A percentile compares a stretch with the other conserved stretches of the same genome.
Evolutionary conservation across 2,888 invertebrate species (phyloP).

Genomic region (Drepanosiphum platanoidis): DNA sequence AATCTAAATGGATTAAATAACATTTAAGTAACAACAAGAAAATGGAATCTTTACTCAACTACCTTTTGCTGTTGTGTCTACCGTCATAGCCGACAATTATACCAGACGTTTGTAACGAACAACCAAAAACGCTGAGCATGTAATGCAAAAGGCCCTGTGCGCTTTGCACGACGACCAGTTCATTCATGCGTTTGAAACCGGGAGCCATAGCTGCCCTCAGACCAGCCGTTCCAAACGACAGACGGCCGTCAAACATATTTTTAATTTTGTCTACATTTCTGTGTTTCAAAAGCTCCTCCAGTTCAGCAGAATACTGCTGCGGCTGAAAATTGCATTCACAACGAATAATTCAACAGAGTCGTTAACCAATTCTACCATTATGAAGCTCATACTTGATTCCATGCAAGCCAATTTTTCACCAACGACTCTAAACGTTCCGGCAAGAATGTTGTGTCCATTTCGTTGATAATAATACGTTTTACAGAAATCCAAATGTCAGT

Average conservation of each 20-base stretch:
- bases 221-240: slow-evolving; percentile 93
- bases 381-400: slow-evolving; percentile 53
- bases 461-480: too few species aligned
- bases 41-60: slow-evolving; percentile 64
- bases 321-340: slow-evolving; percentile 34
- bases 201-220: slow-evolving; percentile 91
- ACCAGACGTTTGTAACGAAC: slow-evolving; percentile 71
- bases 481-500: background rate
- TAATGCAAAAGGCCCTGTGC: slow-evolving; percentile 88
- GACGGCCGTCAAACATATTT: slow-evolving; percentile 67
- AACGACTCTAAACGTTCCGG: slow-evolving; percentile 29
- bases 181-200: slow-evolving; percentile 94
- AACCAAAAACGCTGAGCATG: slow-evolving; percentile 70
- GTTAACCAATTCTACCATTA: background rate
- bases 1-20: slow-evolving; percentile 74
- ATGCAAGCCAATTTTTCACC: slow-evolving; percentile 44
- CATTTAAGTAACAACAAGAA: too few species aligned
- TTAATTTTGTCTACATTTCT: slow-evolving; percentile 47
- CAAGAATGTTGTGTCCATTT: slow-evolving; percentile 46
- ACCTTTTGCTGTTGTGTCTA: slow-evolving; percentile 89
- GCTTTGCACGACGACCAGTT: slow-evolving; percentile 91
- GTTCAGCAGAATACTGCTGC: slow-evolving; percentile 25
- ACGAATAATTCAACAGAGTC: too few species aligned
- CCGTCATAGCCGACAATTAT: slow-evolving; percentile 93
- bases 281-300: background rate